phyloP scores from a whole-genome alignment of 2,113 vertebrate genomes.

The Rhinichthys klamathensis region DNA sequence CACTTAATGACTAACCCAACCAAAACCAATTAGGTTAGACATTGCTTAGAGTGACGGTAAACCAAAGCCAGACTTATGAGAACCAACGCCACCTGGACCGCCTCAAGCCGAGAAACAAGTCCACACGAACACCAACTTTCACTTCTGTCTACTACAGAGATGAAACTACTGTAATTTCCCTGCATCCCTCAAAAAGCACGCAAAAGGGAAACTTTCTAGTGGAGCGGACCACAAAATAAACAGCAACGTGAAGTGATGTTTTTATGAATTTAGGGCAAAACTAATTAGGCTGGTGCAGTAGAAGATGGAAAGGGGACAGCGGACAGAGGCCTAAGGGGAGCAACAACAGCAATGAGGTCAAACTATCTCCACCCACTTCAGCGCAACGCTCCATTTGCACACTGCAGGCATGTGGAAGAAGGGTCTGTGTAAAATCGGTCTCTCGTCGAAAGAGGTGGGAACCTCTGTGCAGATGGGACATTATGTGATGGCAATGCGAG shows the following conservation, averaged over 20 bases:
- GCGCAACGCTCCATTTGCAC: conserved; percentile 68
- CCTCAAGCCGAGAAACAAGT: neutral
- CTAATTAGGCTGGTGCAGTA: conserved; percentile 74
- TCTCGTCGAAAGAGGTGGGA: conserved; percentile 5
- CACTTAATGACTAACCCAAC: conserved; percentile 64
- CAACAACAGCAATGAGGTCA: conserved; percentile 70
- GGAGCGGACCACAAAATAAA: conserved; percentile 45
- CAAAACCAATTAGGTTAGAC: conserved; percentile 58
- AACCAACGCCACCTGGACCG: neutral
- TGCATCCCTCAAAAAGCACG: neutral
- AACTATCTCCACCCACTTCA: conserved; percentile 65
- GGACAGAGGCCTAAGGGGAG: conserved; percentile 70
- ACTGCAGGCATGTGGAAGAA: conserved; percentile 38
- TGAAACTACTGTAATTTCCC: neutral
- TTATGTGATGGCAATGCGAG: neutral
- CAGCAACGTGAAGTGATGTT: conserved; percentile 55
- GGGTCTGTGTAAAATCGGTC: neutral
- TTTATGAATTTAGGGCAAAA: conserved; percentile 77
- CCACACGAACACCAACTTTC: neutral
- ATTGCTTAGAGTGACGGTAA: neutral
- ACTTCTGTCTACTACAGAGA: conserved; percentile 16
- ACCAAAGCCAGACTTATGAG: neutral
- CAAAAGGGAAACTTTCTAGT: conserved; percentile 8
- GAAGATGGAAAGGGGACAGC: conserved; percentile 69
- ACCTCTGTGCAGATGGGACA: neutral